Evolutionary conservation across 1,140 invertebrate genomes (phyloP).

Genomic region (Drosophila sturtevanti): DNA sequence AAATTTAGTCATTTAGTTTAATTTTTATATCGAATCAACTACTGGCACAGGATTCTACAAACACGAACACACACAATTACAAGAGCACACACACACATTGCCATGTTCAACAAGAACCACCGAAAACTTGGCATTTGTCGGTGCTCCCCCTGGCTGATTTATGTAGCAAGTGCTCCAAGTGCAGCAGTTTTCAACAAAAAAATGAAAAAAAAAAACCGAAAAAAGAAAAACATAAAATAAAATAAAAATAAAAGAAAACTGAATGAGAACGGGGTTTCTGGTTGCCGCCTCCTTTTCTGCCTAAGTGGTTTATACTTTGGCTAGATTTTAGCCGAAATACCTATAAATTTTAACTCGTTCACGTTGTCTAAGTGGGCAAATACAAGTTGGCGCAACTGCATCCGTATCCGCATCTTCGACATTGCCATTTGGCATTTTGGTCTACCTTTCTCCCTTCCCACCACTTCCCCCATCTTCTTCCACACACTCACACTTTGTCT

Average conservation of each 20-base stretch:
- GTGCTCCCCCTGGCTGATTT: slow-evolving; percentile 69
- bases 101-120: not conserved
- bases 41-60: slow-evolving; percentile 16
- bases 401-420: slow-evolving; percentile 47
- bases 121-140: slow-evolving; percentile 51
- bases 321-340: slow-evolving; percentile 77
- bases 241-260: slow-evolving; percentile 40
- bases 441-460: not conserved
- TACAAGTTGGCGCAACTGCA: slow-evolving; percentile 51
- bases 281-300: slow-evolving; percentile 35
- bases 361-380: slow-evolving; percentile 73
- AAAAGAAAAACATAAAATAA: slow-evolving; percentile 18
- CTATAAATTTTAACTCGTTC: slow-evolving; percentile 79
- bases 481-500: slow-evolving; percentile 9
- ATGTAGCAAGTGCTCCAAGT: slow-evolving; percentile 51
- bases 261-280: slow-evolving; percentile 37
- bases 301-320: slow-evolving; percentile 75
- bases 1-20: not conserved
- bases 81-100: slow-evolving; percentile 6
- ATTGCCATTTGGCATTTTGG: slow-evolving; percentile 49
- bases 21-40: slow-evolving; percentile 36
- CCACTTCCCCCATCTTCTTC: slow-evolving; percentile 9
- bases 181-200: slow-evolving; percentile 31
- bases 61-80: slow-evolving; percentile 20
- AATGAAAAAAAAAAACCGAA: slow-evolving; percentile 21